Percentiles rank a stretch among this genome's conserved stretches.
Conservation (phyloP, 2,113 vertebrate genomes). For the Melanerpes aurifrons region DNA sequence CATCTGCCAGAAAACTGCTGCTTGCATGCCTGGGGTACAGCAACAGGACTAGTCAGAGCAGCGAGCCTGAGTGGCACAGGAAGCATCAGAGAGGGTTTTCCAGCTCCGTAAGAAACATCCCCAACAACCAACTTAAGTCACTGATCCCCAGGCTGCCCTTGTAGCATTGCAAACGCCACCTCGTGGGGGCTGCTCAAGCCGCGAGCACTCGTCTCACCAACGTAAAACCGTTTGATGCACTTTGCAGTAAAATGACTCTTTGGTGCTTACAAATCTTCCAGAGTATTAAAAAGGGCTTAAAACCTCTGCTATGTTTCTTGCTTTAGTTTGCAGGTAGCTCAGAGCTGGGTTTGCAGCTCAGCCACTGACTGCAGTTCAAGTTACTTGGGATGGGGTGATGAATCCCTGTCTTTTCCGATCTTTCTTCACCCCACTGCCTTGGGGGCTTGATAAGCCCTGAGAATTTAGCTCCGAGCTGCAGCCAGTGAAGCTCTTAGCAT, state of each 20-base stretch:
- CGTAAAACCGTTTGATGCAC: not conserved
- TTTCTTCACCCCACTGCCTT: not conserved
- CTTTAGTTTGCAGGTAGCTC: not conserved
- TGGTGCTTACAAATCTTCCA: not conserved
- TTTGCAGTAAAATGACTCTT: not conserved
- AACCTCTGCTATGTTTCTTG: not conserved
- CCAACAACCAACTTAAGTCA: not conserved
- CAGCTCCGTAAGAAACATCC: not conserved
- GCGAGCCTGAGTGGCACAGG: not conserved
- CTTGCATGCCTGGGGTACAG: accelerated
- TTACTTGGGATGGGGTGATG: not conserved
- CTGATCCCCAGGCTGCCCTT: not conserved
- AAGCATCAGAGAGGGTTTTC: not conserved
- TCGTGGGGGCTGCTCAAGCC: not conserved
- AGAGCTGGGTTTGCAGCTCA: not conserved
- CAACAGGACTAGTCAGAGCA: not conserved
- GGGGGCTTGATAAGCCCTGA: not conserved
- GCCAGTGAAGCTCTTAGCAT: not conserved
- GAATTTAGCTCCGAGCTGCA: not conserved
- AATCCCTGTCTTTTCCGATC: not conserved
- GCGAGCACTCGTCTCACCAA: accelerated
- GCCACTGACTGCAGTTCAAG: not conserved
- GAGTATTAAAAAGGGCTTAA: not conserved
- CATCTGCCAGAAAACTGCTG: not conserved
- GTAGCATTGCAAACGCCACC: not conserved